phyloP scores from a whole-genome alignment of 2,797 vertebrate genomes.

The Emys orbicularis region DNA sequence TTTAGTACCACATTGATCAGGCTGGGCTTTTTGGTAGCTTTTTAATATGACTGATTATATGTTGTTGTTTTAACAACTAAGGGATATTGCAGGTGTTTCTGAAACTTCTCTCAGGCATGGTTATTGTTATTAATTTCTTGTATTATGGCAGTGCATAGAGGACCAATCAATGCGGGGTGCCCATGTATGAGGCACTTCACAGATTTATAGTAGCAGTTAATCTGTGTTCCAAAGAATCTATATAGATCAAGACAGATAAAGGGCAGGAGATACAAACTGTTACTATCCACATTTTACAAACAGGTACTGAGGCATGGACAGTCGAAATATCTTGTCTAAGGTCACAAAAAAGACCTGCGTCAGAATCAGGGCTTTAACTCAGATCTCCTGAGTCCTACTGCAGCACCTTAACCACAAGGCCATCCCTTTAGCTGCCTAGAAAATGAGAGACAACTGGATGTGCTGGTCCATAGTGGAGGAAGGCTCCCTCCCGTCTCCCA shows the following conservation, averaged over 20 bases:
- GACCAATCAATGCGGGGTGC: rapidly evolving
- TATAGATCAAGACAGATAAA: conserved; percentile 24
- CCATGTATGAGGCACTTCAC: neutral
- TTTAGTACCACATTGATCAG: neutral
- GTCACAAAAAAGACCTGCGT: neutral
- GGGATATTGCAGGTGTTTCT: neutral
- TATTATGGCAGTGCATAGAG: neutral
- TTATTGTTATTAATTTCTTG: neutral
- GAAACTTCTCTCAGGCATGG: neutral
- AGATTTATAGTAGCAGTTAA: neutral
- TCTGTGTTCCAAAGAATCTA: neutral
- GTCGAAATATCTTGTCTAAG: neutral
- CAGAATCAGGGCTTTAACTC: neutral
- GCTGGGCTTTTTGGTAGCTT: neutral
- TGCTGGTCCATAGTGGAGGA: neutral
- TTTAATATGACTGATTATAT: neutral
- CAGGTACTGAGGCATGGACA: neutral
- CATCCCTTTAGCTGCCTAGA: neutral
- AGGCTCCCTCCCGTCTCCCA: conserved; percentile 3
- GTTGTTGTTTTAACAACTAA: neutral
- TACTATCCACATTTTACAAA: neutral
- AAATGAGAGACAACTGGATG: neutral
- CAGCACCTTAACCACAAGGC: neutral
- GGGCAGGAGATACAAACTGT: neutral
- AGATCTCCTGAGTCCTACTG: neutral